Conservation (phyloP, 2,797 vertebrate species). For the Alosa sapidissima region DNA sequence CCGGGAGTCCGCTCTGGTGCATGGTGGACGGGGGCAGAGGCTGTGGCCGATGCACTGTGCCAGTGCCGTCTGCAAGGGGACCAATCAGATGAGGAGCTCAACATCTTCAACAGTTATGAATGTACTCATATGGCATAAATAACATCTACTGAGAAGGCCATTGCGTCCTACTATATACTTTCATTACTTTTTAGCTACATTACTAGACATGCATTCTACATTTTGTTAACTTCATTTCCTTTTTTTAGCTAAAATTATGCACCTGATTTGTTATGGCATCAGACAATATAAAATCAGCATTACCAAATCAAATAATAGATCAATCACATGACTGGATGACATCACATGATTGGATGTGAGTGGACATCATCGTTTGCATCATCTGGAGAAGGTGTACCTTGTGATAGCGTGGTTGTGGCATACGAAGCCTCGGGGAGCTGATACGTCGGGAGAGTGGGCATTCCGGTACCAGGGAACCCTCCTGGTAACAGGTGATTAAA, state of each 20-base stretch:
- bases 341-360: neutral
- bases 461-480: constrained; percentile 91
- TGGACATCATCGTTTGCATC: neutral
- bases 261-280: neutral
- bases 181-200: neutral
- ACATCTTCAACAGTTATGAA: neutral
- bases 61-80: constrained; percentile 76
- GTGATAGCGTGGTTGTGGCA: constrained; percentile 79
- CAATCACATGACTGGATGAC: neutral
- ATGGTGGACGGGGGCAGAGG: constrained; percentile 91
- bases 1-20: constrained; percentile 86
- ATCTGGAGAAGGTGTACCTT: constrained; percentile 74
- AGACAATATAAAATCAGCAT: neutral
- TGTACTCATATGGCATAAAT: neutral
- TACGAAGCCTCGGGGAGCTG: constrained; percentile 91
- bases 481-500: constrained; percentile 95
- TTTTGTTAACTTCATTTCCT: neutral
- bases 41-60: constrained; percentile 91
- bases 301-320: neutral
- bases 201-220: neutral
- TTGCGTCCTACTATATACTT: neutral
- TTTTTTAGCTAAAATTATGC: neutral
- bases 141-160: neutral
- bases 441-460: constrained; percentile 89
- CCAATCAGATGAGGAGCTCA: constrained; percentile 2